These are phyloP conservation scores for Odontothrips loti DNA, from an alignment of 2,888 invertebrate species.

Conservation along the genomic window DNA sequence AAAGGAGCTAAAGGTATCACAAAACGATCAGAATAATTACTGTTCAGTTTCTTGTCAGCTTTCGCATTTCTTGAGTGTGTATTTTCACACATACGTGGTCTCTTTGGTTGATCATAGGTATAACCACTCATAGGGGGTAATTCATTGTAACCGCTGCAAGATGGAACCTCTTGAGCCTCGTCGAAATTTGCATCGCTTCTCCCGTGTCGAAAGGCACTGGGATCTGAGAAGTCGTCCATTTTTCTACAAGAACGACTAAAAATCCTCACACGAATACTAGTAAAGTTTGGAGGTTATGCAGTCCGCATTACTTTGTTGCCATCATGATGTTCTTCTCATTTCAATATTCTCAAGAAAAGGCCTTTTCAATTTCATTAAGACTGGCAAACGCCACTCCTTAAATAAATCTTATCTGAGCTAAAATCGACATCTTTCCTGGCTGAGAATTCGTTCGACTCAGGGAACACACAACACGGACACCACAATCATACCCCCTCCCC, in stretches of 20 bases:
- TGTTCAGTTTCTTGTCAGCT: too few relatives aligned
- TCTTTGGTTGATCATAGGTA: conserved; percentile 1
- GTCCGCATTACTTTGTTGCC: not conserved
- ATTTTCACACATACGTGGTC: not conserved
- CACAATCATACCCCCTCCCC: too few relatives aligned
- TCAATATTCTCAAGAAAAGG: too few relatives aligned
- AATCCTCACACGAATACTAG: not conserved
- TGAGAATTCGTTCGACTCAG: too few relatives aligned
- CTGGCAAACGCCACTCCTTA: too few relatives aligned
- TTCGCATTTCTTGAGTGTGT: not conserved
- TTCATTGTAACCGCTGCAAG: not conserved
- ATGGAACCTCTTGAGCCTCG: not conserved
- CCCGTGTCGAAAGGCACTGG: not conserved
- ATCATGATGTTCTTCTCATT: too few relatives aligned
- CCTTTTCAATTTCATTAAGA: too few relatives aligned
- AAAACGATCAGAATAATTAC: too few relatives aligned
- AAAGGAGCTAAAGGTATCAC: too few relatives aligned
- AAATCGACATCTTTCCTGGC: too few relatives aligned
- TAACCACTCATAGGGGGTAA: not conserved
- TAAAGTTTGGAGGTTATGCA: not conserved
- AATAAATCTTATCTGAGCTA: too few relatives aligned
- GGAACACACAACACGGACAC: too few relatives aligned
- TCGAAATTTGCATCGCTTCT: not conserved
- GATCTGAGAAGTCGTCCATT: not conserved
- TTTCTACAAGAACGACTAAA: not conserved